These are phyloP conservation scores for Pterostichus madidus DNA, from an alignment of 2,888 invertebrate genomes.

Conservation along the genomic window DNA sequence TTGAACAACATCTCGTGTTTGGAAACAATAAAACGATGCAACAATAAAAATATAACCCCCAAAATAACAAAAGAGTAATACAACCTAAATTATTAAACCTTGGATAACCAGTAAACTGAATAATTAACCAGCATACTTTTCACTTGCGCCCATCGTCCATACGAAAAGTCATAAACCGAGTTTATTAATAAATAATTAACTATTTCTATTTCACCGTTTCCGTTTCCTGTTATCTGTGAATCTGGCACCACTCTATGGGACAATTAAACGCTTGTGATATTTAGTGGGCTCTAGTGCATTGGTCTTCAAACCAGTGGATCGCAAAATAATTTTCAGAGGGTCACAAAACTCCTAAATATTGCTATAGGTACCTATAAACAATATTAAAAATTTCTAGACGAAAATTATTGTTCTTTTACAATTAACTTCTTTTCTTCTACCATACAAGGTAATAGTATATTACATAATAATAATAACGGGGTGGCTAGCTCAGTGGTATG, in stretches of 20 bases:
- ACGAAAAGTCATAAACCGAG: slow-evolving; percentile 34
- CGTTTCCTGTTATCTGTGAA: slow-evolving; percentile 34
- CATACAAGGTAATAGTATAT: too few relatives aligned
- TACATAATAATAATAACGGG: too few relatives aligned
- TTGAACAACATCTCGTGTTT: not conserved
- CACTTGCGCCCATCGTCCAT: not conserved
- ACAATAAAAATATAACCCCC: slow-evolving; percentile 10
- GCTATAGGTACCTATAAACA: too few relatives aligned
- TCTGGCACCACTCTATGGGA: slow-evolving; percentile 1
- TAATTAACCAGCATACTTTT: slow-evolving; percentile 4
- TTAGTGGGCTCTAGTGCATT: not conserved
- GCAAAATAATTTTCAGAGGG: too few relatives aligned
- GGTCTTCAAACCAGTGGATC: too few relatives aligned
- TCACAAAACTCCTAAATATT: too few relatives aligned
- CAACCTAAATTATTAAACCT: slow-evolving; percentile 5
- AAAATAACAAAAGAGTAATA: not conserved
- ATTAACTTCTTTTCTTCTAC: too few relatives aligned
- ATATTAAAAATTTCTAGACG: too few relatives aligned
- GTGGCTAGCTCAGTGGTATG: too few relatives aligned
- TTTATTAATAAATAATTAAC: slow-evolving; percentile 28
- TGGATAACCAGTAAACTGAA: slow-evolving; percentile 18
- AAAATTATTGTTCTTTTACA: too few relatives aligned
- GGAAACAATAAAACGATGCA: not conserved
- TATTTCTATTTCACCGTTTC: slow-evolving; percentile 11
- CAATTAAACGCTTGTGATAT: slow-evolving; percentile 17